Evolutionary conservation across 2,113 vertebrate species (phyloP).

Genomic region (Alethe castanea): DNA sequence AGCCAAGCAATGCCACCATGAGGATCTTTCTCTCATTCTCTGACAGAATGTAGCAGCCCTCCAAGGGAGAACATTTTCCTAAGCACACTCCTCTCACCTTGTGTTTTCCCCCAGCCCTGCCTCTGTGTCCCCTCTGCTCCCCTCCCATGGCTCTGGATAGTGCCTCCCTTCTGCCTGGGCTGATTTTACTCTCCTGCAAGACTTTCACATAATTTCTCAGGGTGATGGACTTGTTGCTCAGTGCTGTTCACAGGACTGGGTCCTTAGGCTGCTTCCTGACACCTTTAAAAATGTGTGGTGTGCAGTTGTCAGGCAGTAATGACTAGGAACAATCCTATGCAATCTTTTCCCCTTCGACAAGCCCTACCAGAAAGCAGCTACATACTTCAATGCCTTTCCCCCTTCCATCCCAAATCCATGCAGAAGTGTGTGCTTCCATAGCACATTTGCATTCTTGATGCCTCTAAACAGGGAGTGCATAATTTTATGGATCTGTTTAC

Average conservation of each 20-base stretch:
- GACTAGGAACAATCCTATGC: not conserved
- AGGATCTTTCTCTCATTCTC: not conserved
- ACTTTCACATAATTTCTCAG: not conserved
- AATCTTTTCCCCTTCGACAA: not conserved
- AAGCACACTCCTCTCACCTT: not conserved
- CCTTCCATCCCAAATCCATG: not conserved
- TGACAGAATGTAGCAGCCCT: not conserved
- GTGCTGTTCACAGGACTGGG: not conserved
- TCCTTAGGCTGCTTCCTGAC: not conserved
- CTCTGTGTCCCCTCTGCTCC: not conserved
- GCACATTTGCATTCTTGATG: conserved; percentile 26
- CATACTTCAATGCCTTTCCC: not conserved
- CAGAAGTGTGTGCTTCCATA: not conserved
- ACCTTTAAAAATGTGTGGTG: not conserved
- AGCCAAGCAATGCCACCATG: not conserved
- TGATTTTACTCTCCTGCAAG: not conserved
- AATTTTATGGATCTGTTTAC: conserved; percentile 35
- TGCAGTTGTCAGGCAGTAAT: not conserved
- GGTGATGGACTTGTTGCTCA: not conserved
- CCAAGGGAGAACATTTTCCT: not conserved
- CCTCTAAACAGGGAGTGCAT: not conserved
- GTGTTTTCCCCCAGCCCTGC: not conserved
- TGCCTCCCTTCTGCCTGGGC: not conserved
- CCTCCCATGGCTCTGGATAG: not conserved
- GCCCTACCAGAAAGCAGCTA: not conserved